Base-by-base conservation (phyloP, 2,888 invertebrate genomes). In the Bombyx huttoni region DNA sequence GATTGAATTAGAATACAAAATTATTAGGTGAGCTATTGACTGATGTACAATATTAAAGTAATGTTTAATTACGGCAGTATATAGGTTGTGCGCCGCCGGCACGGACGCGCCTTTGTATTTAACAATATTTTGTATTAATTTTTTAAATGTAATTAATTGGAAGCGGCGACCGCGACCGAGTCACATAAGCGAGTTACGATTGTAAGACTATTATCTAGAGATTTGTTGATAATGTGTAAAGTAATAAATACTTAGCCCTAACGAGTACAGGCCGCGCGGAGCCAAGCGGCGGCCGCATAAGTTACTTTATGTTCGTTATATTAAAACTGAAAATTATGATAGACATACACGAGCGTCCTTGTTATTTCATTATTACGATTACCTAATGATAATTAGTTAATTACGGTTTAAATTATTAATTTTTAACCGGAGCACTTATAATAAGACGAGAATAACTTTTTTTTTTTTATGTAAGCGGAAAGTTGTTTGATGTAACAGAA, bases 381-480 rank as follows among this genome's bases (percentile, higher is more conserved):
- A 84, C 81, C 81, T 88, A 86, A 86, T 85, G 85, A 88, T 89
- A 89, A 89, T 89, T 89, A 89, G 89, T 89, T 89, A 89, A 89
- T 89, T 89, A 89, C 89, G 89, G 89, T 89, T 88, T 75, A 81
- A 89, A 89, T 83, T 80, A 86, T 81, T 89, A 86, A 85, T 84
- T 10, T 82, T 79, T 85, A 87, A 86, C 76, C 71, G 78, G 78
- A 83, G 69, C 82, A 83, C 80, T 84, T 81, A 83, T 48, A 81
- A 70, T 85, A 84, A 85, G 84, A 81, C 77, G 77, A 80, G 34
- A 73, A 85, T 40, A 78, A 82, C 84, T 85, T 40, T 40, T 40
- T 40, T 40, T 40, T 40, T 40, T 24, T 40, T 40, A 40, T 86
- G 83, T 85, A 85, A 71, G 85, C 81, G 81, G 73, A 69, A 69